Conservation (phyloP, 1,140 invertebrate species). For the Lasioglossum baleicum region DNA sequence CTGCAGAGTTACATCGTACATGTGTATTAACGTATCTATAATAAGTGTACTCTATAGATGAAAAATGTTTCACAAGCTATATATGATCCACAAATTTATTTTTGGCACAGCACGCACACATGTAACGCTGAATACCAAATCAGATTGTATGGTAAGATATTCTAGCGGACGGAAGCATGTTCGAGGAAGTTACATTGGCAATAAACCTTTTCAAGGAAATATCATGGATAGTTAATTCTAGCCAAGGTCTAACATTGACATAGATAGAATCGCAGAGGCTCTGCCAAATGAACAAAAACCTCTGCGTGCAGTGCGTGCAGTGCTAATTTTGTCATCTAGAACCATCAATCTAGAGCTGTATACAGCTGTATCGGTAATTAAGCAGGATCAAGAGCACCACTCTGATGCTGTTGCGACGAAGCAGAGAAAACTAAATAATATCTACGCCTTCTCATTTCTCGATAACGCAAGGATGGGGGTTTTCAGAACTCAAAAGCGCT, state of each 20-base stretch:
- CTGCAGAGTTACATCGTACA: neutral
- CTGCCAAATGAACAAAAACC: constrained; percentile 69
- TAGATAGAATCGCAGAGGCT: constrained; percentile 52
- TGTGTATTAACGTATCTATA: neutral
- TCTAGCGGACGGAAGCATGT: neutral
- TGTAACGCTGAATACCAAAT: neutral
- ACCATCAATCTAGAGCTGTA: constrained; percentile 51
- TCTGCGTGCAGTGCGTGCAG: constrained; percentile 39
- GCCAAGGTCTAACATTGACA: constrained; percentile 71
- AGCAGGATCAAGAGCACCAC: neutral
- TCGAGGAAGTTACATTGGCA: constrained; percentile 32
- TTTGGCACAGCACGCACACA: neutral
- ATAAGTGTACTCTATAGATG: too few relatives aligned
- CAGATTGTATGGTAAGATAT: neutral
- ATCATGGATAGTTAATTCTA: constrained; percentile 53
- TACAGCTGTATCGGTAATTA: constrained; percentile 51
- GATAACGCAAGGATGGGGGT: too few relatives aligned
- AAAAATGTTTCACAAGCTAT: neutral
- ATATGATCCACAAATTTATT: neutral
- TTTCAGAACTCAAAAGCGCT: too few relatives aligned
- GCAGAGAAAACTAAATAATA: neutral
- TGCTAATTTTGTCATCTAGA: constrained; percentile 65
- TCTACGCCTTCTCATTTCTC: too few relatives aligned
- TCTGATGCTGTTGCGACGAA: neutral
- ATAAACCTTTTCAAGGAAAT: constrained; percentile 56